Evolutionary conservation across 2,888 invertebrate species (phyloP).

Genomic region (Merodon equestris): DNA sequence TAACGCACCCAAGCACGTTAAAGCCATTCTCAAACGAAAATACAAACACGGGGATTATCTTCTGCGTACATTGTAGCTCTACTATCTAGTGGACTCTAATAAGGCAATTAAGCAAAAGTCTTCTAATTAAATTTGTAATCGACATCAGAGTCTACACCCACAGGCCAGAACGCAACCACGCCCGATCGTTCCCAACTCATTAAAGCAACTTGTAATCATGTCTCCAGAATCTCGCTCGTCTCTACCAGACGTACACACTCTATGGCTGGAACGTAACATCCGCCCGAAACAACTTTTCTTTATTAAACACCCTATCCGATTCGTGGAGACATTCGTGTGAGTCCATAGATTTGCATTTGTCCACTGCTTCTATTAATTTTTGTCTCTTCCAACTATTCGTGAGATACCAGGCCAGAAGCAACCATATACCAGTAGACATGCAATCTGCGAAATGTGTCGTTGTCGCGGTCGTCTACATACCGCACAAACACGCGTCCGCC

Average conservation of each 20-base stretch:
- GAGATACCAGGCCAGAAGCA: slow-evolving; percentile 30
- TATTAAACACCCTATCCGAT: neutral
- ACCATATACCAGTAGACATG: no score
- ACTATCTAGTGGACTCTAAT: no score
- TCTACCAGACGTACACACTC: no score
- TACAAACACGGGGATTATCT: no score
- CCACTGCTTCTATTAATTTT: slow-evolving; percentile 42
- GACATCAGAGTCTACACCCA: slow-evolving; percentile 33
- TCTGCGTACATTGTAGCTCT: no score
- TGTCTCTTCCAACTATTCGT: slow-evolving; percentile 27
- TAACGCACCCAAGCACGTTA: no score
- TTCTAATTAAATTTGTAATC: slow-evolving; percentile 58
- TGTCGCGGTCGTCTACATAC: neutral
- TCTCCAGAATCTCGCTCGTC: slow-evolving; percentile 28
- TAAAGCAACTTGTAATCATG: slow-evolving; percentile 46
- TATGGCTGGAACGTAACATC: no score
- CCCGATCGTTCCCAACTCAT: slow-evolving; percentile 28
- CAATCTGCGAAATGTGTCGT: slow-evolving; percentile 13
- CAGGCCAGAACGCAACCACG: neutral
- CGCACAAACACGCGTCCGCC: neutral
- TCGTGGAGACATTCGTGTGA: neutral
- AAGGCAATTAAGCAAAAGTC: slow-evolving; percentile 43
- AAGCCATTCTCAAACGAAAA: no score
- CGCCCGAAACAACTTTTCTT: neutral
- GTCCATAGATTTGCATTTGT: slow-evolving; percentile 51